A percentile compares a stretch with the other conserved stretches of the same genome.
Evolutionary conservation across 2,888 invertebrate genomes (phyloP).

Genomic region (Oligia latruncula): DNA sequence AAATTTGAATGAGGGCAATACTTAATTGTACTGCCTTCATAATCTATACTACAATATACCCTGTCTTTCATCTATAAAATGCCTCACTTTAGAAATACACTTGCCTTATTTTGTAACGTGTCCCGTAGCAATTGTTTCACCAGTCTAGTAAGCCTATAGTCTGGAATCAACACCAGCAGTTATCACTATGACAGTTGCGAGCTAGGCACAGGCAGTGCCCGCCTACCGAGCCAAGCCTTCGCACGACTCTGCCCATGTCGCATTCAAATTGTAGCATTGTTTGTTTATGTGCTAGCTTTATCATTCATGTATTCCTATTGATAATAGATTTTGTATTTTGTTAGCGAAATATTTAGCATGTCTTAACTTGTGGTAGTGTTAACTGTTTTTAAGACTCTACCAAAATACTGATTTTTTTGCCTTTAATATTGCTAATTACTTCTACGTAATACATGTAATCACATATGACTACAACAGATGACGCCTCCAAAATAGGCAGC

Average conservation of each 20-base stretch:
- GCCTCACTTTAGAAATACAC: conserved; percentile 23
- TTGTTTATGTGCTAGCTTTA: conserved; percentile 48
- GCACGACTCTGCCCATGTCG: conserved; percentile 63
- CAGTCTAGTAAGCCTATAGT: conserved; percentile 20
- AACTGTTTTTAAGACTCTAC: not conserved
- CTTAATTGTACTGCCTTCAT: not conserved
- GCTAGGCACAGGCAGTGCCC: conserved; percentile 39
- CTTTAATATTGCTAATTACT: not conserved
- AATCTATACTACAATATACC: not conserved
- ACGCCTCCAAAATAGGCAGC: conserved; percentile 15
- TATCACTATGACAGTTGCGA: conserved; percentile 32
- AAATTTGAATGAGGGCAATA: not conserved
- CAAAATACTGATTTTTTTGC: not conserved
- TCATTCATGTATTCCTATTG: conserved; percentile 48
- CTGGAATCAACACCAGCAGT: conserved; percentile 36
- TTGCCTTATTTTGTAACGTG: conserved; percentile 45
- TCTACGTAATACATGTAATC: conserved; percentile 1
- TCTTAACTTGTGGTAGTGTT: not conserved
- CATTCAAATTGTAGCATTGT: conserved; percentile 61
- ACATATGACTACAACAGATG: not conserved
- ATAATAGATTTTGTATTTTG: conserved; percentile 24
- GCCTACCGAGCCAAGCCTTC: conserved; percentile 66
- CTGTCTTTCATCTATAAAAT: conserved; percentile 5
- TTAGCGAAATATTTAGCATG: conserved; percentile 11
- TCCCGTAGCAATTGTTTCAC: conserved; percentile 44